These are phyloP conservation scores for Parauchenoglanis punctatus DNA, from an alignment of 2,797 vertebrate species.

Conservation along the genomic window DNA sequence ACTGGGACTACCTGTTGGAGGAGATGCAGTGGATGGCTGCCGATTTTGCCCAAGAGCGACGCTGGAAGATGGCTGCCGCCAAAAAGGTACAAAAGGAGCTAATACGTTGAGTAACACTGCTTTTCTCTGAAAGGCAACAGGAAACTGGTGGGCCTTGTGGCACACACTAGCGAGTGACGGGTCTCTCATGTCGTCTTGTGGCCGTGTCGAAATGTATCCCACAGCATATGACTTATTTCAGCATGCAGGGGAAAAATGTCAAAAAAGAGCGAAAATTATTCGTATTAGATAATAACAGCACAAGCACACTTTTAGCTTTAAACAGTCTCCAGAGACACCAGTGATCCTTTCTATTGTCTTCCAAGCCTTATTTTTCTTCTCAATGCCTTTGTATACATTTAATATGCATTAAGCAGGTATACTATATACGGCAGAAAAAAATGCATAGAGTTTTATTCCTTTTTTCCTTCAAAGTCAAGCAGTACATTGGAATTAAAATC, in stretches of 20 bases:
- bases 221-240: no score
- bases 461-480: background rate
- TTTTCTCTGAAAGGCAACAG: background rate
- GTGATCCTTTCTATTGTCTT: background rate
- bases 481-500: background rate
- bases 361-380: background rate
- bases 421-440: background rate
- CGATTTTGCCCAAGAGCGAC: conserved; percentile 95
- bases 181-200: no score
- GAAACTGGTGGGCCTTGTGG: background rate
- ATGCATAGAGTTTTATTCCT: background rate
- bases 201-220: no score
- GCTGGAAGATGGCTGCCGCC: conserved; percentile 97
- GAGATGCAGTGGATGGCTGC: conserved; percentile 99
- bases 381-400: background rate
- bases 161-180: no score
- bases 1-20: conserved; percentile 97
- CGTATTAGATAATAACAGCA: background rate
- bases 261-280: no score
- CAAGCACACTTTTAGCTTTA: background rate
- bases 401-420: background rate
- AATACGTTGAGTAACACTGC: background rate
- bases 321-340: background rate
- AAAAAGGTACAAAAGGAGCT: conserved; percentile 82
- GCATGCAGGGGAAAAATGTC: no score